A percentile compares a stretch with the other conserved stretches of the same genome.
Evolutionary conservation across 2,888 invertebrate genomes (phyloP).

Genomic region (Polydrusus cervinus): DNA sequence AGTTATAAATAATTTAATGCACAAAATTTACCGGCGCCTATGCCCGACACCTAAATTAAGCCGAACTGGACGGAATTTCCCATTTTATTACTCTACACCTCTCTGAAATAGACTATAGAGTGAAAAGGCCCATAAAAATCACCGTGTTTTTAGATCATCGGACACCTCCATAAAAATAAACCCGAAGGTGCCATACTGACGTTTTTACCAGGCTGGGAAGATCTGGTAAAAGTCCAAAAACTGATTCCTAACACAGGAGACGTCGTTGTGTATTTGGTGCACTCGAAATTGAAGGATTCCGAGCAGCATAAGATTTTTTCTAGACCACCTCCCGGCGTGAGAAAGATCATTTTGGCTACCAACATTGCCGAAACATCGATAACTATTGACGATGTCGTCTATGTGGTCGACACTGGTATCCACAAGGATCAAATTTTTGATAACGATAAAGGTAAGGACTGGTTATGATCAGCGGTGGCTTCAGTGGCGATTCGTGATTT

Average conservation of each 20-base stretch:
- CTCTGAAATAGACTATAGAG: too few relatives aligned
- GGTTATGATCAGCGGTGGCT: too few relatives aligned
- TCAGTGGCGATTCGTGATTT: too few relatives aligned
- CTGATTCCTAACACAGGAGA: conserved; percentile 61
- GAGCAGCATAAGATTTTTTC: conserved; percentile 78
- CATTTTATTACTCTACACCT: too few relatives aligned
- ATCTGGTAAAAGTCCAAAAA: conserved; percentile 75
- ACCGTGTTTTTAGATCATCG: conserved; percentile 67
- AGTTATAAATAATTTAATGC: too few relatives aligned
- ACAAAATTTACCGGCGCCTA: too few relatives aligned
- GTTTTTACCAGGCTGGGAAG: conserved; percentile 85
- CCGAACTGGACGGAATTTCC: too few relatives aligned
- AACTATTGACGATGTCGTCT: conserved; percentile 82
- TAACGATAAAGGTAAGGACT: conserved; percentile 70
- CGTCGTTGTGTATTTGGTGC: conserved; percentile 65
- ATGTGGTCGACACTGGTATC: conserved; percentile 80
- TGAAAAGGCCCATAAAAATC: too few relatives aligned
- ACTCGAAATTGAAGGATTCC: conserved; percentile 74
- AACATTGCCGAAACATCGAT: conserved; percentile 84
- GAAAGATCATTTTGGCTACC: conserved; percentile 82
- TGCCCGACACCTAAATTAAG: too few relatives aligned
- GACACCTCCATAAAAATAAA: conserved; percentile 75
- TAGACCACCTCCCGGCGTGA: conserved; percentile 71
- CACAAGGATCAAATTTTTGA: conserved; percentile 76
- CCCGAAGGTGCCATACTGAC: conserved; percentile 81